These are phyloP conservation scores for Lepilemur septentrionalis DNA, from an alignment of 2,797 vertebrate genomes.

Conservation along the genomic window DNA sequence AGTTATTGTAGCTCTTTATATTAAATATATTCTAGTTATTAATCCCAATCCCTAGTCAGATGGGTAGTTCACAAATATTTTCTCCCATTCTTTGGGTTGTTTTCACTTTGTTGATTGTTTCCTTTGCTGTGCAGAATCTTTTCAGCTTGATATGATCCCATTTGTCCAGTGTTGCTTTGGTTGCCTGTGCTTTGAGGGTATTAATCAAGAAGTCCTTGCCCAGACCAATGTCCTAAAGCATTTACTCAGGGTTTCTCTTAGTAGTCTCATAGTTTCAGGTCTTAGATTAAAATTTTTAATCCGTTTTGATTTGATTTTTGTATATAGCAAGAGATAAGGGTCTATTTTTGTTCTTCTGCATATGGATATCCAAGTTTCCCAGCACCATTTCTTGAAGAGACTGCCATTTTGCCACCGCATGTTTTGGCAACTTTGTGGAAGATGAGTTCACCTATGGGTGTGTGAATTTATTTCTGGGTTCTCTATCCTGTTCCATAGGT, in stretches of 20 bases:
- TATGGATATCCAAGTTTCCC: neutral
- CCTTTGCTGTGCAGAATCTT: neutral
- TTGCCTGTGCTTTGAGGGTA: neutral
- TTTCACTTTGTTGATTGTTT: neutral
- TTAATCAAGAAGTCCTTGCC: neutral
- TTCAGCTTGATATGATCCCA: neutral
- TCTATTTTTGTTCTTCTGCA: neutral
- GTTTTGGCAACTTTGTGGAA: neutral
- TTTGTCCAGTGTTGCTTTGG: neutral
- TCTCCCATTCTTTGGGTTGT: neutral
- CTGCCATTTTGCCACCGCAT: neutral
- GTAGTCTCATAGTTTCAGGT: neutral
- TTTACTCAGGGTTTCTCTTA: neutral
- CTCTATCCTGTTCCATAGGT: neutral
- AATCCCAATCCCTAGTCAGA: neutral
- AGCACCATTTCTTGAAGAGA: neutral
- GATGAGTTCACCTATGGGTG: neutral
- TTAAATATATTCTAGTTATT: neutral
- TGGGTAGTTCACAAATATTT: neutral
- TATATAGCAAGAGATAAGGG: neutral
- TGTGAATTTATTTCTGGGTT: neutral
- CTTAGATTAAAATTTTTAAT: neutral
- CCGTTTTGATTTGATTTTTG: neutral
- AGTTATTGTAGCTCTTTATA: neutral
- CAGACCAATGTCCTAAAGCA: neutral